Base-by-base conservation (phyloP, 2,113 vertebrate species). In the Reinhardtius hippoglossoides region DNA sequence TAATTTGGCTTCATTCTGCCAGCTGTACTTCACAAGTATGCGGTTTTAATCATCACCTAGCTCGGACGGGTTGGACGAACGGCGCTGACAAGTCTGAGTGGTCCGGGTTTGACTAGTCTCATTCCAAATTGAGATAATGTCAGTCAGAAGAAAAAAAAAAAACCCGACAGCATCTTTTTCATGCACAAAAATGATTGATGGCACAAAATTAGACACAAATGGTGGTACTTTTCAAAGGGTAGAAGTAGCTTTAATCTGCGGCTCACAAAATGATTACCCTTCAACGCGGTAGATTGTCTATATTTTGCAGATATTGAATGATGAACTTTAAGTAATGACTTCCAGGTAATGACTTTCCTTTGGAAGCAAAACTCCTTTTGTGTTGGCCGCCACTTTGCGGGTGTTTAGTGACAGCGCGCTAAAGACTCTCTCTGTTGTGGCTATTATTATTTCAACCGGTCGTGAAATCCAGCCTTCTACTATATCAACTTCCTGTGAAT, bases 1-100 rank as follows among this genome's bases (percentile, higher is more conserved):
- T n/a, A 85, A 83, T 90, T 85, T 84, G 57, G 55, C 62, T 82
- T 80, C 77, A 37, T 66, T 76, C 78, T 79, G 50, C 13, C 31
- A 74, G 76, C 61, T 26, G 55, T 63, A 27, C 56, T 77, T 50
- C 42, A 69, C 37, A 73, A 57, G 71, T 21, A 12, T 76, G 58
- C 13, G 0, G 42, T 82, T 82, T 76, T 74, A 58, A 68, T 80
- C 80, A 67, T 72, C 71, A 56, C 12, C 67, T 58, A 55, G 23
- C 74, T 46, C 8, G 78, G 61, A 77, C 71, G 63, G 56, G 65
- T 68, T 59, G 59, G 44, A 73, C 9, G 13, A 71, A 67, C 46
- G 42, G 52, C 16, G 5, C 46, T 68, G 76, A 80, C 48, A 65
- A 61, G 31, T 79, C 23, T 58, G 71, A 72, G 65, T 55, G 14